phyloP scores from a whole-genome alignment of 2,797 vertebrate genomes.

The Phrynocephalus guinanensis region DNA sequence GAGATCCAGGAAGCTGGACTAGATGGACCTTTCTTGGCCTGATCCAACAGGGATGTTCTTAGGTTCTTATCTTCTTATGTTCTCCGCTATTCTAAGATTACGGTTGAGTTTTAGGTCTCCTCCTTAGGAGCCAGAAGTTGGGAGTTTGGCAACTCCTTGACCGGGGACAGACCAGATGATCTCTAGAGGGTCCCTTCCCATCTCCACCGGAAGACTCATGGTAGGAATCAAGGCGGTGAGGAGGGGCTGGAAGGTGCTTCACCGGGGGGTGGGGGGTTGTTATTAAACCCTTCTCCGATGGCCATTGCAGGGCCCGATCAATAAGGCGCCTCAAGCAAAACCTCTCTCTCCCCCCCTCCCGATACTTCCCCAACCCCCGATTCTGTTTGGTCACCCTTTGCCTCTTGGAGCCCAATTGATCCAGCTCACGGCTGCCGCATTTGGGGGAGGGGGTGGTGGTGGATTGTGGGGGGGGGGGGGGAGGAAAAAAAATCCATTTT shows the following conservation, averaged over 20 bases:
- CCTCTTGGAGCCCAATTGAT: constrained; percentile 81
- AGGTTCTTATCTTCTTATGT: too few relatives aligned
- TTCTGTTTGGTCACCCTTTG: constrained; percentile 76
- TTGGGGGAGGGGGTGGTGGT: constrained; percentile 53
- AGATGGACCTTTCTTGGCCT: too few relatives aligned
- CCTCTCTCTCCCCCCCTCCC: too few relatives aligned
- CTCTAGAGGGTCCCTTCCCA: too few relatives aligned
- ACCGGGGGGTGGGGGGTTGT: constrained; percentile 70
- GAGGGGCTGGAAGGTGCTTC: constrained; percentile 68
- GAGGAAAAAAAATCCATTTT: constrained; percentile 76
- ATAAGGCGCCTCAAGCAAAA: constrained; percentile 81
- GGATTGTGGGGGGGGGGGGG: too few relatives aligned
- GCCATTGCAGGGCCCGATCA: constrained; percentile 81
- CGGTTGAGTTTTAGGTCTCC: too few relatives aligned
- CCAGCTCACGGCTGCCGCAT: constrained; percentile 72
- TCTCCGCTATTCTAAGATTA: too few relatives aligned
- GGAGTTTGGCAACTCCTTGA: too few relatives aligned
- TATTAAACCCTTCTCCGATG: constrained; percentile 78
- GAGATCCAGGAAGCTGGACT: too few relatives aligned
- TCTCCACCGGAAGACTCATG: constrained; percentile 7
- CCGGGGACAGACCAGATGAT: too few relatives aligned
- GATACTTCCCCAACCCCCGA: constrained; percentile 44
- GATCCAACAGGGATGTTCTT: too few relatives aligned
- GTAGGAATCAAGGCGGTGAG: constrained; percentile 72
- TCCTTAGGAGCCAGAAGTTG: too few relatives aligned